Evolutionary conservation across 2,797 vertebrate genomes (phyloP).

Genomic region (Gallinago nigripennis): DNA sequence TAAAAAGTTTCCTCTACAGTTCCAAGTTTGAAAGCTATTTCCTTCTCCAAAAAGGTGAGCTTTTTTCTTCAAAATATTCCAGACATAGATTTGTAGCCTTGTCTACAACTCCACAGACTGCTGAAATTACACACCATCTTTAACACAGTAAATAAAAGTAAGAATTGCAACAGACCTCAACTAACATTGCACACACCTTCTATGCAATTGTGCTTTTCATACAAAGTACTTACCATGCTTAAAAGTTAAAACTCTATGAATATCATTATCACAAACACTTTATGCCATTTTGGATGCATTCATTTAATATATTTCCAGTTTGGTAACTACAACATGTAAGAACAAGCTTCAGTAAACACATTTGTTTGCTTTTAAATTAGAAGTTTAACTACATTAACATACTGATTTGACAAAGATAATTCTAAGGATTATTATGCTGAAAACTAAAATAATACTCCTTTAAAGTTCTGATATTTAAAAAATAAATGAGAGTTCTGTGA

Average conservation of each 20-base stretch:
- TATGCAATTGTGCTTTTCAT: background rate
- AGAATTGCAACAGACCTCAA: background rate
- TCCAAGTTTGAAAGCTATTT: background rate
- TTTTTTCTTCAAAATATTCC: background rate
- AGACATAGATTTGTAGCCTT: background rate
- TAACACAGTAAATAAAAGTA: background rate
- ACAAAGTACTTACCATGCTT: background rate
- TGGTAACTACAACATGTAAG: background rate
- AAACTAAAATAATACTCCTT: background rate
- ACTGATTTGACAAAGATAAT: background rate
- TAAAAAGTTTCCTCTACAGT: background rate
- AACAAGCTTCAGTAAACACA: slow-evolving; percentile 18
- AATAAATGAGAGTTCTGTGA: background rate
- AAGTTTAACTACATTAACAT: background rate
- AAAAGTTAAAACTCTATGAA: background rate
- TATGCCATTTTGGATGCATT: background rate
- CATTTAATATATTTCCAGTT: background rate
- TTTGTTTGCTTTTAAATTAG: slow-evolving; percentile 39
- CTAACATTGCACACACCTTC: background rate
- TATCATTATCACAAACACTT: background rate
- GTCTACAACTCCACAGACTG: background rate
- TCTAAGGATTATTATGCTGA: background rate
- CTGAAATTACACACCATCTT: no score
- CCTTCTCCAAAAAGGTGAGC: background rate
- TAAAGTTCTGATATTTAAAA: background rate